phyloP scores from a whole-genome alignment of 2,113 vertebrate genomes.

The Patagioenas fasciata region DNA sequence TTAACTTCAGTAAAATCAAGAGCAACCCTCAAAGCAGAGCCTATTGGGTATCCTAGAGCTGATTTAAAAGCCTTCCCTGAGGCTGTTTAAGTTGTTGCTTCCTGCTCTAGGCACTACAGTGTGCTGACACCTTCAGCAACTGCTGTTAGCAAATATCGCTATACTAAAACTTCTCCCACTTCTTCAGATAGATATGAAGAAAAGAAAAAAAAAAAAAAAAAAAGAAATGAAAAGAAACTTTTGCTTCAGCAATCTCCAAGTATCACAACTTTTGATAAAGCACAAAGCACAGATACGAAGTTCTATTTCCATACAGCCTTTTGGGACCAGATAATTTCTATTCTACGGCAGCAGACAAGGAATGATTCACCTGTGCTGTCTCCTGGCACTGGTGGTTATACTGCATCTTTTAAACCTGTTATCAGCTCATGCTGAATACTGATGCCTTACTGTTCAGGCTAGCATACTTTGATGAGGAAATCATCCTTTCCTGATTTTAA shows the following conservation, averaged over 20 bases:
- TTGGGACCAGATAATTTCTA: neutral
- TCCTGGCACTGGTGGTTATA: neutral
- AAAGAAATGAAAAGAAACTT: neutral
- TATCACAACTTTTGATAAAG: neutral
- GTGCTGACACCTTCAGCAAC: neutral
- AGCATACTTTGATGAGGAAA: neutral
- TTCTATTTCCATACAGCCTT: neutral
- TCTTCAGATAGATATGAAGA: neutral
- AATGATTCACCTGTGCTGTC: neutral
- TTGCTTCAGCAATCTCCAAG: neutral
- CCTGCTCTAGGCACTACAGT: neutral
- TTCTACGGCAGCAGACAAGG: neutral
- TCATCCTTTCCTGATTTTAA: neutral
- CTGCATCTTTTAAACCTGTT: constrained; percentile 18
- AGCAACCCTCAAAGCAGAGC: neutral
- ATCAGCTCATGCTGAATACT: neutral
- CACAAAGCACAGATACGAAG: neutral
- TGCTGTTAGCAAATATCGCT: neutral
- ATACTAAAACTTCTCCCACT: neutral
- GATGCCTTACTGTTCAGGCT: neutral
- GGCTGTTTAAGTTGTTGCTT: neutral
- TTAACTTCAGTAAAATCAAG: neutral
- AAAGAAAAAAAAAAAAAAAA: too few relatives aligned
- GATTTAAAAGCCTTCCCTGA: neutral
- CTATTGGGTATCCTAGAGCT: neutral